These are phyloP conservation scores for Propithecus coquereli DNA, from an alignment of 2,113 vertebrate species.

Conservation along the genomic window DNA sequence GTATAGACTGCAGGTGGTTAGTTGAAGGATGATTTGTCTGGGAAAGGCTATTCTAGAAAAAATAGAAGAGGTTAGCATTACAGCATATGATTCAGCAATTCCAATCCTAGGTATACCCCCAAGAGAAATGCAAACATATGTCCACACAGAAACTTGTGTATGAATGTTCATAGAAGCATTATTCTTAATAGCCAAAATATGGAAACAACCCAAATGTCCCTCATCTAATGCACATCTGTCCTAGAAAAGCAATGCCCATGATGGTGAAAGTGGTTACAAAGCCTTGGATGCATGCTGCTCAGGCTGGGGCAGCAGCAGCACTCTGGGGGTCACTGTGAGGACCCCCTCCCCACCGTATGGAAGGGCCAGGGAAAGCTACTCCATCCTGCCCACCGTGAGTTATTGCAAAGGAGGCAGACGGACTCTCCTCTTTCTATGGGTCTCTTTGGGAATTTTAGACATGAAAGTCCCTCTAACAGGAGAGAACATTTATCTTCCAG, in stretches of 20 bases:
- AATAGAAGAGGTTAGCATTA: neutral
- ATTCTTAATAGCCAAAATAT: neutral
- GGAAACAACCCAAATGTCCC: neutral
- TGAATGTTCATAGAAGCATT: neutral
- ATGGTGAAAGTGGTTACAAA: neutral
- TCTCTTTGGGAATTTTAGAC: neutral
- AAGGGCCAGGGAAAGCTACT: neutral
- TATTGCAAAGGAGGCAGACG: neutral
- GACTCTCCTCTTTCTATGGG: neutral
- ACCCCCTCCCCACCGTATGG: fast-evolving
- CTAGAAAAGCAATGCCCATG: neutral
- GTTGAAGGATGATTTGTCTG: neutral
- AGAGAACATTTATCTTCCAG: neutral
- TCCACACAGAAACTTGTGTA: neutral
- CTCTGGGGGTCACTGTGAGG: neutral
- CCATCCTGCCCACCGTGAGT: neutral
- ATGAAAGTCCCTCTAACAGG: neutral
- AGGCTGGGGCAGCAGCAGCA: neutral
- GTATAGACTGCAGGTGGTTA: neutral
- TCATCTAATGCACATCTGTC: neutral
- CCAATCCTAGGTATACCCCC: neutral
- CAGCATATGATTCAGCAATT: neutral
- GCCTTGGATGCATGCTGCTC: neutral
- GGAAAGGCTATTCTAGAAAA: neutral
- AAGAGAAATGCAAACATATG: neutral